Evolutionary conservation across 2,888 invertebrate genomes (phyloP), one percentile per base, ranked within the genome.

Genomic region (Eudemis profundana): DNA sequence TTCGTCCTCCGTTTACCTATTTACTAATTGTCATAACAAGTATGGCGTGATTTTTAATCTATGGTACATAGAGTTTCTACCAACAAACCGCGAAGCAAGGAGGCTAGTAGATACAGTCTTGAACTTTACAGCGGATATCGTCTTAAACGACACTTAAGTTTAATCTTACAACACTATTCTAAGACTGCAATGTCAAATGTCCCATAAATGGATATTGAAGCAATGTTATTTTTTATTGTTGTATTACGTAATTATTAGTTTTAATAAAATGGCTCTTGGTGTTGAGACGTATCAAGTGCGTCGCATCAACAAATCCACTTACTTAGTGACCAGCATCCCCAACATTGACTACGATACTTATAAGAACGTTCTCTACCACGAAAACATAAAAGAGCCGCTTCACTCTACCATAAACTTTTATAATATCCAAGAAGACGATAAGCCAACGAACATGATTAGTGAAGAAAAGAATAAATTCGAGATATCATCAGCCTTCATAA

Each of bases 221-320:
- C 50, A 64, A 44, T 27, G 27, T 44, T 27, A 51, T 64, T 46
- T 56, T 51, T 42, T 82, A 71, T 71, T 85, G 71, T 68, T 82
- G 60, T 78, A 82, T 71, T 81, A 71, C 74, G 73, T 82, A 73
- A 74, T 81, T 70, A 66, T 74, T 62, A 77, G 72, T 61, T 81
- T 80, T 66, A 74, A 79, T 62, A 73, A 75, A 50, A 75, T 76
- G 69, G 74, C 81, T 21, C 74, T 70, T 40, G 76, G 83, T 70
- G 77, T 84, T 1, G 85, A 84, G 74, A 88, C 88, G 3, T 91
- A 85, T 68, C 82, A 86, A 79, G 88, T 91, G 8, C 81, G 76
- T 14, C 83, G 85, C 12, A 69, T 91, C 14, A 89, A 90, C 72
- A 82, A 84, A 33, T 78, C 87, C 0, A 76, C 85, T 0, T 90